phyloP scores from a whole-genome alignment of 2,797 vertebrate species.

The Acanthurus lineatus region DNA sequence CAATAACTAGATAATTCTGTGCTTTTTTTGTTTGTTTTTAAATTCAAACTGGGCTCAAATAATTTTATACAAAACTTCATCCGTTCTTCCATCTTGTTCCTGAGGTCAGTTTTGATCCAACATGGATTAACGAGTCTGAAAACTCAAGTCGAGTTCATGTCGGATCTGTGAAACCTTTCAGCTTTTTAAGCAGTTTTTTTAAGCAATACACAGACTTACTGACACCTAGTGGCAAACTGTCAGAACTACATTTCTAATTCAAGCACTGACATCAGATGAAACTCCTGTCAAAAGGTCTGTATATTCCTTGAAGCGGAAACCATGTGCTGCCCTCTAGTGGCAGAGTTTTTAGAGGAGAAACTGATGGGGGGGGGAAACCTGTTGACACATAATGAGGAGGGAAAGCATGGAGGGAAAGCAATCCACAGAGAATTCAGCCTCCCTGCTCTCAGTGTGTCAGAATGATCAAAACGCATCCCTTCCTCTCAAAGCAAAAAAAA shows the following conservation, averaged over 20 bases:
- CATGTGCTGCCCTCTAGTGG: constrained; percentile 38
- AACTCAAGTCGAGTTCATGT: not conserved
- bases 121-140: not conserved
- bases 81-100: too few relatives aligned
- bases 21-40: too few relatives aligned
- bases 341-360: not conserved
- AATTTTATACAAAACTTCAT: too few relatives aligned
- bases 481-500: constrained; percentile 1
- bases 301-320: not conserved
- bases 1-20: too few relatives aligned
- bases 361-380: constrained; percentile 15
- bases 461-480: constrained; percentile 28
- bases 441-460: not conserved
- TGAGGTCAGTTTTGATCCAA: not conserved
- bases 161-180: not conserved
- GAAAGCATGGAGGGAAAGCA: constrained; percentile 53
- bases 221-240: not conserved
- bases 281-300: not conserved
- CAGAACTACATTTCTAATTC: not conserved
- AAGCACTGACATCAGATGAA: too few relatives aligned
- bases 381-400: constrained; percentile 29
- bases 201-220: not conserved
- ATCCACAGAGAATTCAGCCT: constrained; percentile 58
- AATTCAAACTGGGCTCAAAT: too few relatives aligned
- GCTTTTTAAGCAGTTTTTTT: not conserved